Evolutionary conservation across 92 coral and sea anemone genomes (phyloP).

Genomic region (Porites evermanni): DNA sequence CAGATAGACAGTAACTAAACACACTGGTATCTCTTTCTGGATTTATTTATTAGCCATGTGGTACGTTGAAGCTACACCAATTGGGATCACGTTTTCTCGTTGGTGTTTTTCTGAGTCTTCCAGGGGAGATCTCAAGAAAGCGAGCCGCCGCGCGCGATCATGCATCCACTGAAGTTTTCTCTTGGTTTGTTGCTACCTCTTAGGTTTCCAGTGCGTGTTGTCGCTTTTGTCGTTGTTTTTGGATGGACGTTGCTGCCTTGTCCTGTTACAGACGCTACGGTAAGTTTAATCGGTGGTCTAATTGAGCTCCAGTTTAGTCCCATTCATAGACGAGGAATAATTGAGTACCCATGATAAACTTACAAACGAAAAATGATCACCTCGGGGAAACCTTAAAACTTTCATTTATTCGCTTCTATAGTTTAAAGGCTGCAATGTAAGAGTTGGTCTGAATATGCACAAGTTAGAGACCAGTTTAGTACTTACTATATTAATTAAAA

Average conservation of each 20-base stretch:
- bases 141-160: slow-evolving; percentile 22
- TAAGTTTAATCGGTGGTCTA: slow-evolving; percentile 10
- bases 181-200: slow-evolving; percentile 11
- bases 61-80: slow-evolving; percentile 6
- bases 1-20: slow-evolving; percentile 14
- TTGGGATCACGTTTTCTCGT: background rate
- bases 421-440: background rate
- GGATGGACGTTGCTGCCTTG: slow-evolving; percentile 34
- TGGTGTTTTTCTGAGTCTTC: background rate
- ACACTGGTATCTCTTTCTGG: slow-evolving; percentile 30
- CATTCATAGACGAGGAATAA: too few relatives aligned
- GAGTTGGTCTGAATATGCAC: background rate
- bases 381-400: background rate
- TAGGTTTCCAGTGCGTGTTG: slow-evolving; percentile 63
- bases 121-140: slow-evolving; percentile 19
- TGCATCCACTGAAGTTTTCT: background rate
- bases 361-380: too few relatives aligned
- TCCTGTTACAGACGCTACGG: slow-evolving; percentile 66
- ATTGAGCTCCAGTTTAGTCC: background rate
- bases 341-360: too few relatives aligned
- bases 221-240: slow-evolving; percentile 31
- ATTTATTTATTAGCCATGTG: slow-evolving; percentile 36
- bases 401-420: background rate
- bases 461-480: background rate
- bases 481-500: too few relatives aligned